phyloP scores from a whole-genome alignment of 2,888 invertebrate genomes.

The Papilio elwesi region DNA sequence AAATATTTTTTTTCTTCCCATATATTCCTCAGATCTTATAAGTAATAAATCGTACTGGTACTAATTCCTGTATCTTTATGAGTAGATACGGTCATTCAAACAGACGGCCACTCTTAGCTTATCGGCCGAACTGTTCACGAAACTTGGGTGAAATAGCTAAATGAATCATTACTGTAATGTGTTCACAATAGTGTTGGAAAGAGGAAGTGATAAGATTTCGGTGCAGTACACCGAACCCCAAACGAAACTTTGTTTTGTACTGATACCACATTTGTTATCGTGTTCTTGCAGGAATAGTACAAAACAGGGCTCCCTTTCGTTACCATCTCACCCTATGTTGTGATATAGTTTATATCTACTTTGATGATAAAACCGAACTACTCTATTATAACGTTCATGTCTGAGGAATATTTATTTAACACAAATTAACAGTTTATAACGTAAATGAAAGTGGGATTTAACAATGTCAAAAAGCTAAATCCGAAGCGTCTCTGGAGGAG shows the following conservation, averaged over 20 bases:
- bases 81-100: slow-evolving; percentile 22
- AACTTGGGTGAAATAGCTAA: slow-evolving; percentile 45
- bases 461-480: too few species aligned
- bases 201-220: slow-evolving; percentile 73
- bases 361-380: too few species aligned
- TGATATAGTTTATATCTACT: not conserved
- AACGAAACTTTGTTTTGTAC: slow-evolving; percentile 65
- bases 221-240: slow-evolving; percentile 62
- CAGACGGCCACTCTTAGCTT: slow-evolving; percentile 24
- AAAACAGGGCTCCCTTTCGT: slow-evolving; percentile 19
- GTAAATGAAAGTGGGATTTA: too few species aligned
- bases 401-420: too few species aligned
- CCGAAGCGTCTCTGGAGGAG: too few species aligned
- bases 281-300: slow-evolving; percentile 51
- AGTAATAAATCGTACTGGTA: slow-evolving; percentile 13
- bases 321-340: not conserved
- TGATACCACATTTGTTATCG: slow-evolving; percentile 42
- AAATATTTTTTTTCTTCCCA: not conserved
- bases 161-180: slow-evolving; percentile 76
- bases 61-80: slow-evolving; percentile 17
- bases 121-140: slow-evolving; percentile 30
- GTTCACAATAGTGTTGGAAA: slow-evolving; percentile 66
- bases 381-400: too few species aligned
- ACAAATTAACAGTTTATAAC: too few species aligned
- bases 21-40: not conserved